Conservation (phyloP, 2,888 invertebrate genomes). For the Branchellion lobata region DNA sequence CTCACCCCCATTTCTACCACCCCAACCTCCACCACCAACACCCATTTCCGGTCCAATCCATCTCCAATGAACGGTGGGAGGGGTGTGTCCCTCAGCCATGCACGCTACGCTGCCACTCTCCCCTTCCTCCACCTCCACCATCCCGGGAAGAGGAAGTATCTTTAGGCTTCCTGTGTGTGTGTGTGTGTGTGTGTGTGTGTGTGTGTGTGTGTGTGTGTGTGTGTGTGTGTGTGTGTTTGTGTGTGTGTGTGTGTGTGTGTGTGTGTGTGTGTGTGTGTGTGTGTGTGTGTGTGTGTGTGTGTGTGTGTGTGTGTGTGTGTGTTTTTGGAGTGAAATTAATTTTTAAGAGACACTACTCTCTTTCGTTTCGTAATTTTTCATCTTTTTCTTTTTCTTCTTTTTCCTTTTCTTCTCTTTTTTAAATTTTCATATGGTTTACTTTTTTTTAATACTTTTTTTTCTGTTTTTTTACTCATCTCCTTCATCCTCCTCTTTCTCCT, state of each 20-base stretch:
- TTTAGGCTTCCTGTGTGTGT: constrained; percentile 20
- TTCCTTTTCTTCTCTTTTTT: too few species aligned
- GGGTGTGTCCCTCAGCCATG: constrained; percentile 26
- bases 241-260: neutral
- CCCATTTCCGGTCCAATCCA: neutral
- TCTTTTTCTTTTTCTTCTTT: too few species aligned
- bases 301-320: neutral
- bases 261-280: neutral
- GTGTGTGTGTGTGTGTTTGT: too few species aligned
- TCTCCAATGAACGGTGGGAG: constrained; percentile 19
- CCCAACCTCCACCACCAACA: neutral
- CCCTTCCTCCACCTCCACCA: constrained; percentile 9
- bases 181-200: neutral
- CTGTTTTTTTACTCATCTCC: too few species aligned
- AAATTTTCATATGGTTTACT: too few species aligned
- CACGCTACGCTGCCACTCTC: constrained; percentile 10
- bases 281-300: neutral
- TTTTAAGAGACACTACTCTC: too few species aligned
- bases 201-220: neutral
- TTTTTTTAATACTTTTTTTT: too few species aligned
- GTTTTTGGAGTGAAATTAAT: too few species aligned
- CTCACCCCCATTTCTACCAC: neutral
- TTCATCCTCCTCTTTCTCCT: too few species aligned
- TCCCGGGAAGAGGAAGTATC: constrained; percentile 16
- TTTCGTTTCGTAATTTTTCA: too few species aligned